phyloP scores from a whole-genome alignment of 2,113 vertebrate species.

The Ceratotherium simum region DNA sequence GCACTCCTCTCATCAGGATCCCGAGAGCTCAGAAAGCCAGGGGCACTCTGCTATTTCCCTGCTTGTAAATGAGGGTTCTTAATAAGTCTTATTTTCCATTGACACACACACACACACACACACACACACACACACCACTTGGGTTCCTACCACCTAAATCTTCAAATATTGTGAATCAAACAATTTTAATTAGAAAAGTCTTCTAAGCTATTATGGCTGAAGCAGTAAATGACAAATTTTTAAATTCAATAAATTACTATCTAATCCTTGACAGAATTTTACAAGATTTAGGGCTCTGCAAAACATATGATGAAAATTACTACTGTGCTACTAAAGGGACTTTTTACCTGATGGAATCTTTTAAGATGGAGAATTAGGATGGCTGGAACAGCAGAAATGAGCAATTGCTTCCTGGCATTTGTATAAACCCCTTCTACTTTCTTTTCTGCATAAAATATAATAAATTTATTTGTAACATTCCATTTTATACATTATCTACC shows the following conservation, averaged over 20 bases:
- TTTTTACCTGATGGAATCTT: slow-evolving; percentile 97
- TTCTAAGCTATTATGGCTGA: neutral
- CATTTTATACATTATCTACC: slow-evolving; percentile 10
- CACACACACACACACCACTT: neutral
- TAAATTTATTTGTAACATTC: slow-evolving; percentile 44
- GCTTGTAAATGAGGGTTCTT: neutral
- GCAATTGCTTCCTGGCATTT: slow-evolving; percentile 96
- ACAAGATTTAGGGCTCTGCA: neutral
- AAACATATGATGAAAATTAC: neutral
- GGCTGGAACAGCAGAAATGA: slow-evolving; percentile 95
- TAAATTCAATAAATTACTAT: slow-evolving; percentile 39
- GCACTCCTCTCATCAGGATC: neutral
- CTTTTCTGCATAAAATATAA: slow-evolving; percentile 89
- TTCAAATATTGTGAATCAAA: slow-evolving; percentile 50
- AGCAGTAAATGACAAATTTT: slow-evolving; percentile 44
- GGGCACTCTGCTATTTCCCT: neutral
- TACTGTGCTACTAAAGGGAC: neutral
- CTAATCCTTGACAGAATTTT: neutral
- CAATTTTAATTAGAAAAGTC: slow-evolving; percentile 43
- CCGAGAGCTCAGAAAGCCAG: neutral
- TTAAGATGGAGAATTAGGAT: slow-evolving; percentile 97
- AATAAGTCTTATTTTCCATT: slow-evolving; percentile 42
- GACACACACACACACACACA: neutral
- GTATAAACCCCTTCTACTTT: slow-evolving; percentile 94
- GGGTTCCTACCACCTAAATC: neutral